Base-by-base conservation (phyloP, 2,797 vertebrate genomes). In the Coilia nasus region DNA sequence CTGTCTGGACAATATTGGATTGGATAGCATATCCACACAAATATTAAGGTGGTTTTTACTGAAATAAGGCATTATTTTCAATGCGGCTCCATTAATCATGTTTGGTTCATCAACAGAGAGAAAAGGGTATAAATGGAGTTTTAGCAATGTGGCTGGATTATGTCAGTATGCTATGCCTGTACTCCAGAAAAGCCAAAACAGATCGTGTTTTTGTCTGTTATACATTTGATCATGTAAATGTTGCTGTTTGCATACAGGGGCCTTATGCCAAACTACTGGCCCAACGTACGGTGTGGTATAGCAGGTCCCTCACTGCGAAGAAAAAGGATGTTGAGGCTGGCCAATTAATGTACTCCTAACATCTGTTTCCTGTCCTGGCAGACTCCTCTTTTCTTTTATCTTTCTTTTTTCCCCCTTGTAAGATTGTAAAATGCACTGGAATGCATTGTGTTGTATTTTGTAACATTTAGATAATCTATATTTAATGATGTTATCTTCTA, bases 371-470 rank as follows among this genome's bases (percentile, higher is more conserved):
- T 81, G 67, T 83, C 82, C 35, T 44, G 25, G 21, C 57, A 82
- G 31, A 44, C 71, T 75, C 15, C 41, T 75, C 62, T 75, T 44
- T 78, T 78, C 71, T 78, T 44, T 78, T 78, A 41, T 35, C 19
- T 57, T 83, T 64, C 54, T 23, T 82, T 62, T 83, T 88, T 87
- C 85, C 35, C 60, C 47, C 83, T 67, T 71, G 81, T 85, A 86
- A 85, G 56, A 84, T 88, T 90, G 85, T 89, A 86, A 89, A 88
- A 94, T 96, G 96, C 96, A 97, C 96, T 97, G 97, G 97, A 97
- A 97, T 96, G 96, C 96, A 94, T 96, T 91, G 95, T 97, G 95
- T 96, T 95, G 96, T 97, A 96, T 97, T 97, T 97, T 97, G 95
- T 97, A 97, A 96, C 95, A 95, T 96, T 96, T 93, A 94, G 91